phyloP scores from a whole-genome alignment of 2,888 invertebrate species.

The Macropis europaea region DNA sequence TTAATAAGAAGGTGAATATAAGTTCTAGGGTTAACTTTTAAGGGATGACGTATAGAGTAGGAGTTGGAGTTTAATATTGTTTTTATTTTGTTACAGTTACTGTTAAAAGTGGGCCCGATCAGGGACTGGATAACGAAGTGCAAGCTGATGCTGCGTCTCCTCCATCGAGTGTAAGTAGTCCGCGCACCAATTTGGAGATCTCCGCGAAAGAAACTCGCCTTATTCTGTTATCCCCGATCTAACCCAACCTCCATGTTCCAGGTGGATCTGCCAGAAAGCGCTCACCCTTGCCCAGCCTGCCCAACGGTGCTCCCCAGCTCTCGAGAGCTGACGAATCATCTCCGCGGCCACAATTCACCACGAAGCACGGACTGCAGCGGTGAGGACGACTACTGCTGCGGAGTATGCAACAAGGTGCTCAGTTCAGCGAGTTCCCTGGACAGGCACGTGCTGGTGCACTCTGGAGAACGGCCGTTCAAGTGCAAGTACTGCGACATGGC shows the following conservation, averaged over 20 bases:
- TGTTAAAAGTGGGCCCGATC: slow-evolving; percentile 66
- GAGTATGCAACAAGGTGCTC: slow-evolving; percentile 86
- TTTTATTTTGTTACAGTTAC: slow-evolving; percentile 66
- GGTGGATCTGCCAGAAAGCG: slow-evolving; percentile 57
- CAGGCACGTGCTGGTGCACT: slow-evolving; percentile 89
- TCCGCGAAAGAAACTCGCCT: too few species aligned
- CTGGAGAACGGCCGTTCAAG: slow-evolving; percentile 90
- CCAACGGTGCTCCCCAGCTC: slow-evolving; percentile 66
- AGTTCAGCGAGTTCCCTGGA: slow-evolving; percentile 90
- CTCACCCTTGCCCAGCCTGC: slow-evolving; percentile 73
- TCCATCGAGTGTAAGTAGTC: slow-evolving; percentile 63
- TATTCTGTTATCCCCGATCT: not conserved
- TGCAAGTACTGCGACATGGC: slow-evolving; percentile 90
- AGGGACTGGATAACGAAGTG: slow-evolving; percentile 60
- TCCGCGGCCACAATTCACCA: slow-evolving; percentile 73
- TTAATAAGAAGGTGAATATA: too few species aligned
- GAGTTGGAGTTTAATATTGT: not conserved
- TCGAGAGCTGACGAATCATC: slow-evolving; percentile 71
- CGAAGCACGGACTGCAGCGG: slow-evolving; percentile 73
- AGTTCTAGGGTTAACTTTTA: too few species aligned
- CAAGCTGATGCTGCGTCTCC: slow-evolving; percentile 72
- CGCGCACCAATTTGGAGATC: too few species aligned
- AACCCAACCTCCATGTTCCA: not conserved
- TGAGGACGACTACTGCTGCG: slow-evolving; percentile 83
- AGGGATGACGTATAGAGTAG: too few species aligned